These are phyloP conservation scores for Erebia aethiops DNA, from an alignment of 2,888 invertebrate genomes.

Conservation along the genomic window DNA sequence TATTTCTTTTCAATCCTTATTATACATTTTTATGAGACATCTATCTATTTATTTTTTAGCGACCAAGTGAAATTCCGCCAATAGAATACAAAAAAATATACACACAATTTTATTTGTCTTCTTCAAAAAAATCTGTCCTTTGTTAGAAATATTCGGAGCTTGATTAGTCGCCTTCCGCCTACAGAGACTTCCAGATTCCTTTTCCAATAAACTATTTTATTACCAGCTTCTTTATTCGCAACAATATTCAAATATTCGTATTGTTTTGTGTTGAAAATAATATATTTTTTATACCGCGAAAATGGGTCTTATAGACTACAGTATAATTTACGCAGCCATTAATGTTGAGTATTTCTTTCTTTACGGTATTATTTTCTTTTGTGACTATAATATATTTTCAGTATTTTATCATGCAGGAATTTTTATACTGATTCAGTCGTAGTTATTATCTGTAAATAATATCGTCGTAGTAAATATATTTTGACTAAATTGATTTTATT, in stretches of 20 bases:
- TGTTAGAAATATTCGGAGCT: constrained; percentile 24
- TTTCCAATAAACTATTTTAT: constrained; percentile 41
- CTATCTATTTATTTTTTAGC: too few species aligned
- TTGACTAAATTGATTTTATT: too few species aligned
- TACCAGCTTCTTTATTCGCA: constrained; percentile 32
- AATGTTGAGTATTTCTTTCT: constrained; percentile 4
- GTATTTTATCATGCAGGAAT: not conserved
- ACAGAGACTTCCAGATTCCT: constrained; percentile 35
- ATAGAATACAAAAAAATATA: constrained; percentile 6
- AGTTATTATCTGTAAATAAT: too few species aligned
- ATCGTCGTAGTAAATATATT: too few species aligned
- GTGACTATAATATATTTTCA: constrained; percentile 1
- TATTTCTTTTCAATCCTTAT: too few species aligned
- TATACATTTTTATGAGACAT: too few species aligned
- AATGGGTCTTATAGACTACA: constrained; percentile 4
- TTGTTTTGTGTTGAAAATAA: constrained; percentile 27
- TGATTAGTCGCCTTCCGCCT: constrained; percentile 37
- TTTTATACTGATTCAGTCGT: too few species aligned
- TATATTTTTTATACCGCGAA: constrained; percentile 10
- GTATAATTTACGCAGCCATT: constrained; percentile 4
- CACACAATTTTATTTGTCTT: not conserved
- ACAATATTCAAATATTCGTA: constrained; percentile 35
- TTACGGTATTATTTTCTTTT: constrained; percentile 13
- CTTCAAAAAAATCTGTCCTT: constrained; percentile 18
- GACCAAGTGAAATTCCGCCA: not conserved